These are phyloP conservation scores for Phaedon cochleariae DNA, from an alignment of 2,888 invertebrate genomes.

Conservation along the genomic window DNA sequence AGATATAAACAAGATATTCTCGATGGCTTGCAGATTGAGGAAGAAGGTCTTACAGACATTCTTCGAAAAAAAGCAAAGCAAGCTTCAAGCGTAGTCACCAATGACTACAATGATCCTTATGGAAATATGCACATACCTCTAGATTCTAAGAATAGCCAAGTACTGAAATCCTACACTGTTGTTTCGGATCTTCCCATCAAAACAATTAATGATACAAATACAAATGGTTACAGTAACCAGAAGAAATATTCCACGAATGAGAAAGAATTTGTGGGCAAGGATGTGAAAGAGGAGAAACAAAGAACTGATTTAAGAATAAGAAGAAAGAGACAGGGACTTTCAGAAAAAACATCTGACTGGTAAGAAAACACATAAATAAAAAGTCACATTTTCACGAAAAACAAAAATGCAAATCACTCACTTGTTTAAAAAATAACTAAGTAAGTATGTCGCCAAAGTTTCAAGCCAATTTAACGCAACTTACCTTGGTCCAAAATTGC, in stretches of 20 bases:
- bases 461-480: too few species aligned
- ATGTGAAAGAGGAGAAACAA: slow-evolving; percentile 19
- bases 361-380: too few species aligned
- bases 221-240: neutral
- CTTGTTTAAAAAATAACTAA: too few species aligned
- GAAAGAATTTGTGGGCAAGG: slow-evolving; percentile 40
- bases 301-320: slow-evolving; percentile 26
- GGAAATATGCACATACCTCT: slow-evolving; percentile 42
- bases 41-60: slow-evolving; percentile 81
- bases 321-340: neutral
- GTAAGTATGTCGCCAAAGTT: too few species aligned
- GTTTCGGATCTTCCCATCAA: neutral
- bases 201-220: neutral
- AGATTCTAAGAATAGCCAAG: slow-evolving; percentile 46
- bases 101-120: slow-evolving; percentile 56
- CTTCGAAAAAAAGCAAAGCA: slow-evolving; percentile 77
- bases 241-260: slow-evolving; percentile 9
- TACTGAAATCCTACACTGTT: slow-evolving; percentile 35
- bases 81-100: slow-evolving; percentile 56
- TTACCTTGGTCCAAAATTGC: too few species aligned
- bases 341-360: neutral
- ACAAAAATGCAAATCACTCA: too few species aligned
- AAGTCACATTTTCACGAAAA: too few species aligned
- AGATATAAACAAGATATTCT: slow-evolving; percentile 83
- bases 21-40: slow-evolving; percentile 85